Evolutionary conservation across 2,888 invertebrate genomes (phyloP).

Genomic region (Hypolimnas misippus): DNA sequence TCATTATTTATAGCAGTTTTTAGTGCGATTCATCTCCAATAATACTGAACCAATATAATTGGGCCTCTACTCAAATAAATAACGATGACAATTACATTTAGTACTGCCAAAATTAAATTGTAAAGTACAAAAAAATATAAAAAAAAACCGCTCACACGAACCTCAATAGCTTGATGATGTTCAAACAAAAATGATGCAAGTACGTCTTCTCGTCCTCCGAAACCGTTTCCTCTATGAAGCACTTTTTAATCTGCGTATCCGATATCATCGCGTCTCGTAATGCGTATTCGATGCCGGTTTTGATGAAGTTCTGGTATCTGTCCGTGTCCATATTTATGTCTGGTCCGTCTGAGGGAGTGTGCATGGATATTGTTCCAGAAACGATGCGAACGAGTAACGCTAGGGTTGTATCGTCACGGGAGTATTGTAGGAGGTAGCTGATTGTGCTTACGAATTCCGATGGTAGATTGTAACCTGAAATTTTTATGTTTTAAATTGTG

Average conservation of each 20-base stretch:
- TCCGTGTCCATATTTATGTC: slow-evolving; percentile 70
- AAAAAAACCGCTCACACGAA: too few species aligned
- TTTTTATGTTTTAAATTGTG: too few species aligned
- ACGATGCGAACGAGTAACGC: slow-evolving; percentile 86
- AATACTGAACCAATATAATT: too few species aligned
- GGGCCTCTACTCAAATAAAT: too few species aligned
- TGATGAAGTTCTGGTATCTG: slow-evolving; percentile 66
- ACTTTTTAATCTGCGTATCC: slow-evolving; percentile 67
- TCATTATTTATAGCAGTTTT: too few species aligned
- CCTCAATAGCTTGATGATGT: slow-evolving; percentile 73
- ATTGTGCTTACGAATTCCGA: slow-evolving; percentile 85
- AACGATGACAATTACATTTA: too few species aligned
- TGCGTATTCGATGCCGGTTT: slow-evolving; percentile 72
- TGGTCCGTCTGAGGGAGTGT: slow-evolving; percentile 64
- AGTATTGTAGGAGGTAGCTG: slow-evolving; percentile 85
- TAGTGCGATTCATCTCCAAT: too few species aligned
- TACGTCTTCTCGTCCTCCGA: slow-evolving; percentile 71
- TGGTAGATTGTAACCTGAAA: slow-evolving; percentile 83
- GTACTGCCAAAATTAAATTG: too few species aligned
- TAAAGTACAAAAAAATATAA: too few species aligned
- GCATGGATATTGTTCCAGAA: slow-evolving; percentile 83
- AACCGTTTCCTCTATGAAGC: slow-evolving; percentile 59
- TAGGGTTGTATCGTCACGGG: slow-evolving; percentile 83
- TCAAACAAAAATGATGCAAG: slow-evolving; percentile 71
- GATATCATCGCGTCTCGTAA: slow-evolving; percentile 68